These are phyloP conservation scores for Nerophis lumbriciformis DNA, from an alignment of 2,113 vertebrate species.

Conservation along the genomic window DNA sequence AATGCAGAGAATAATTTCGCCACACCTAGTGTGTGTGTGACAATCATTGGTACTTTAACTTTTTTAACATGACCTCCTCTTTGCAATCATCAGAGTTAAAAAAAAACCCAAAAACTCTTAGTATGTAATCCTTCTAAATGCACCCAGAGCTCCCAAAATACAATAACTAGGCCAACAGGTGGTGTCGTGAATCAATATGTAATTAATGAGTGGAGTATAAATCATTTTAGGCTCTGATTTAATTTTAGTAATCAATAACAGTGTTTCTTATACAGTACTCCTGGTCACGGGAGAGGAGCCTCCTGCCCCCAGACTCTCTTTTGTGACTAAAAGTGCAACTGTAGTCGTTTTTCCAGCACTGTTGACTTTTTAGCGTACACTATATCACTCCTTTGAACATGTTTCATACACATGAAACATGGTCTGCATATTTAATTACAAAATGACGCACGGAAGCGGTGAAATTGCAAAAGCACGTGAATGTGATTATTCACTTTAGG, in stretches of 20 bases:
- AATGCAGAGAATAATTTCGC: no score
- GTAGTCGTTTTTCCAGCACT: conserved; percentile 20
- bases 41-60: no score
- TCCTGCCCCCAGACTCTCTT: conserved; percentile 32
- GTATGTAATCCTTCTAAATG: conserved; percentile 60
- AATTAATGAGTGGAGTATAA: conserved; percentile 63
- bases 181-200: conserved; percentile 60
- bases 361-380: conserved; percentile 27
- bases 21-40: no score
- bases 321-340: conserved; percentile 46
- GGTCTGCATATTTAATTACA: neutral
- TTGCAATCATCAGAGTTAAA: neutral
- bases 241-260: conserved; percentile 58
- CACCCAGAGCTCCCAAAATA: conserved; percentile 41
- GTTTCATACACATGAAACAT: neutral
- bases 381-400: conserved; percentile 3
- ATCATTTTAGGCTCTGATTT: conserved; percentile 50
- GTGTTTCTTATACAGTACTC: conserved; percentile 41
- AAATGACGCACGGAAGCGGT: neutral
- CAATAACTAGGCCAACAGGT: conserved; percentile 50
- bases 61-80: neutral
- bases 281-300: conserved; percentile 36
- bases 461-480: neutral
- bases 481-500: no score
- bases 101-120: neutral